Evolutionary conservation across 2,113 vertebrate species (phyloP), one percentile per base, ranked within the genome.

Genomic region (Eudyptes chrysolophus): DNA sequence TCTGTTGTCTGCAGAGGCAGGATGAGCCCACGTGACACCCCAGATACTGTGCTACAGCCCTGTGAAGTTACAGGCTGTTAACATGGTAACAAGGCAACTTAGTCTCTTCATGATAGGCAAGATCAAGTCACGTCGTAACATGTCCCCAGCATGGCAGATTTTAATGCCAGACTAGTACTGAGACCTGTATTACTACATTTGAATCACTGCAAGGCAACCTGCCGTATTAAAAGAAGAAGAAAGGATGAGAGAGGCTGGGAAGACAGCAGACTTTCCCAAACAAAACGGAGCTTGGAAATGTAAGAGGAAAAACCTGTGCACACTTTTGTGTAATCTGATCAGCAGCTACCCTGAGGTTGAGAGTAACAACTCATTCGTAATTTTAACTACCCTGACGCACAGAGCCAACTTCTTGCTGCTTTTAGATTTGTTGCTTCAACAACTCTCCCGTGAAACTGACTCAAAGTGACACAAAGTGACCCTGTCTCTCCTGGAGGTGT

Each of bases 61-160:
- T 81, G 91, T 51, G 86, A 84, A 96, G 86, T 75, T 96, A 84
- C 49, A 30, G 84, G 65, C 91, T 85, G 94, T 74, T 92, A 95
- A 46, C 81, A 42, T 54, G 89, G 89, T 69, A 97, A 97, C 84
- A 12, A 82, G 81, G 65, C 84, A 96, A 68, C 87, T 92, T 20
- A 14, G 61, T 26, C 89, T 87, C 91, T 26, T 87, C 77, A 4
- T n/a, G 94, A 95, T 38, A 92, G 74, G 91, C 81, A 70, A 92
- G 89, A 91, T 62, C 89, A 85, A 92, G 85, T 87, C 97, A 58
- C 25, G 95, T 87, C 0, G 0, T 89, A 95, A 95, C 97, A 95
- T 30, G 93, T 83, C 87, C 55, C 81, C 80, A 93, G 84, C 77
- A 69, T 1, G 11, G 76, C 80, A 78, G 84, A 82, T 18, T 92